These are phyloP conservation scores for Dendronephthya gigantea DNA, from an alignment of 64 coral and sea anemone genomes.

Conservation along the genomic window DNA sequence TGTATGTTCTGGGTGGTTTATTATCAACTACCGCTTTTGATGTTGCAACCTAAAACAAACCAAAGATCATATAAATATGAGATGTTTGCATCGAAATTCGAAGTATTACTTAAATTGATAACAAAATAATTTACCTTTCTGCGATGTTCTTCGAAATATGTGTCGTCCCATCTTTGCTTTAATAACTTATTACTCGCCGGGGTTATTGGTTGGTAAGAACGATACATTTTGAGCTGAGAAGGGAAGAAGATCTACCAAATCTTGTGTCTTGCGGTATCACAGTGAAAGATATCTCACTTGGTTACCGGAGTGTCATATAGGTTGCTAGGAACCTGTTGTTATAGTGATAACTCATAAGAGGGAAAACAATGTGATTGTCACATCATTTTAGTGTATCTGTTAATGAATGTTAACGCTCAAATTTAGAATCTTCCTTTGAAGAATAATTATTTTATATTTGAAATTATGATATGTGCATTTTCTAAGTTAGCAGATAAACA, in stretches of 20 bases:
- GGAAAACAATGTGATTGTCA: too few species aligned
- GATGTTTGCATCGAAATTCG: neutral
- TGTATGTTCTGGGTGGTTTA: constrained; percentile 92
- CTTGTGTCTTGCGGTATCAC: neutral
- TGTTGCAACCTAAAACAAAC: constrained; percentile 50
- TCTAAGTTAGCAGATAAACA: too few species aligned
- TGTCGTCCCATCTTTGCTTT: constrained; percentile 98
- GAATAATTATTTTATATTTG: too few species aligned
- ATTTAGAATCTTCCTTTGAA: too few species aligned
- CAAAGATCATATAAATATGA: constrained; percentile 1
- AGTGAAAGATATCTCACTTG: neutral
- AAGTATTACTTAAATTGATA: neutral
- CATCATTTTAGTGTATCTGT: too few species aligned
- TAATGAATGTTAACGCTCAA: too few species aligned
- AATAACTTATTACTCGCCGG: constrained; percentile 93
- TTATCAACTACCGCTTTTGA: constrained; percentile 90
- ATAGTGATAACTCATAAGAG: neutral
- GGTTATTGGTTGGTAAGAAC: constrained; percentile 93
- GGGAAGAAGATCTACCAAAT: neutral
- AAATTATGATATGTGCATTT: too few species aligned
- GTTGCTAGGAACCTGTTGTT: neutral
- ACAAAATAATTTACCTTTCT: constrained; percentile 62
- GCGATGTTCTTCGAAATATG: constrained; percentile 72
- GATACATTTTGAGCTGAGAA: constrained; percentile 50
- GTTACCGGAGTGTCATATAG: neutral